Conservation (phyloP, 2,113 vertebrate species). For the Plotosus lineatus region DNA sequence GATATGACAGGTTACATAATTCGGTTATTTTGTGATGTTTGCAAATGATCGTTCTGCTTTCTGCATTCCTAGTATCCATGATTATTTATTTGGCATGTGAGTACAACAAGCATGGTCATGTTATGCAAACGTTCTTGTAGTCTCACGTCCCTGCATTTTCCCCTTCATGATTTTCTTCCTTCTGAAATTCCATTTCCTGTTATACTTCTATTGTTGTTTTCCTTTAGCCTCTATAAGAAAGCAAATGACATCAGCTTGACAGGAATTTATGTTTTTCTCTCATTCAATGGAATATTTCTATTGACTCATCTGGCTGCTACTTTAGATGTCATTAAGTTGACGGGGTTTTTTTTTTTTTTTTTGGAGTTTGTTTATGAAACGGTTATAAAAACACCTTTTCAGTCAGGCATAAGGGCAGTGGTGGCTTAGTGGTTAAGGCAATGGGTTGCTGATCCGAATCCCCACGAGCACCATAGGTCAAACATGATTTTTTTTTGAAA, state of each 20-base stretch:
- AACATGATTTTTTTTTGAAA: too few species aligned
- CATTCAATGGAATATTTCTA: constrained; percentile 15
- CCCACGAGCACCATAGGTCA: too few species aligned
- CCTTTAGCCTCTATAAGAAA: not conserved
- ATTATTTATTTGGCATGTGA: constrained; percentile 9
- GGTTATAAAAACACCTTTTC: not conserved
- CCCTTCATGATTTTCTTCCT: not conserved
- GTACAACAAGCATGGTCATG: constrained; percentile 9
- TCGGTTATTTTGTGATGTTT: not conserved
- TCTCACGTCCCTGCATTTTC: not conserved
- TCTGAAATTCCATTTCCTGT: constrained; percentile 5
- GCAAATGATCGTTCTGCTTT: not conserved
- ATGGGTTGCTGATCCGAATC: too few species aligned
- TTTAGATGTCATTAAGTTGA: not conserved
- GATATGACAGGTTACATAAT: not conserved
- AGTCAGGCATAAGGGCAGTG: too few species aligned
- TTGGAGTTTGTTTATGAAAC: not conserved
- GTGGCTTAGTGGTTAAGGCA: too few species aligned
- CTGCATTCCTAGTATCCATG: not conserved
- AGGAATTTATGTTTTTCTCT: not conserved
- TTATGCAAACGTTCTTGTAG: constrained; percentile 15
- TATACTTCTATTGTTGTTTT: not conserved
- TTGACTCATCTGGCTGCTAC: constrained; percentile 8
- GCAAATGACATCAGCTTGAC: not conserved
- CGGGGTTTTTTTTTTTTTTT: too few species aligned